Conservation (phyloP, 2,797 vertebrate genomes). For the Pelochelys cantorii region DNA sequence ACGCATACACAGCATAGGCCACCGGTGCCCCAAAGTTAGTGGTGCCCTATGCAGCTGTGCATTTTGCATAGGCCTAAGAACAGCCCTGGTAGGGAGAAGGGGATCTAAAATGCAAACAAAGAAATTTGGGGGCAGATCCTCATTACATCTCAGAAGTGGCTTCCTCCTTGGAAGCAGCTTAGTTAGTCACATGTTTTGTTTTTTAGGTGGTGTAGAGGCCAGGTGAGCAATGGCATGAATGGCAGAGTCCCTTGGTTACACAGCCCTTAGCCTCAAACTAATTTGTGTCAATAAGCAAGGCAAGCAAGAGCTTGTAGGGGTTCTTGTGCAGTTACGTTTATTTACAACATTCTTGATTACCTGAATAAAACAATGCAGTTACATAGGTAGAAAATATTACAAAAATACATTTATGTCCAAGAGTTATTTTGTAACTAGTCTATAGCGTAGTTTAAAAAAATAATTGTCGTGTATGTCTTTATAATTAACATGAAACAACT, state of each 20-base stretch:
- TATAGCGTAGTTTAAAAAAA: constrained; percentile 1
- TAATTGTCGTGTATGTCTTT: not conserved
- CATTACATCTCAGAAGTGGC: not conserved
- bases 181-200: not conserved
- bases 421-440: not conserved
- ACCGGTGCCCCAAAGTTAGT: too few species aligned
- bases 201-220: not conserved
- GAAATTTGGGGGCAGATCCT: not conserved
- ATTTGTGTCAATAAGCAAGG: not conserved
- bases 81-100: not conserved
- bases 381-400: constrained; percentile 15
- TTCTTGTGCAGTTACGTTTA: constrained; percentile 2
- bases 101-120: not conserved
- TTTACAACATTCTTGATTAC: not conserved
- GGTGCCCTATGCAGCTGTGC: too few species aligned
- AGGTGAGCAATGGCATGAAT: not conserved
- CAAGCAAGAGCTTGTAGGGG: too few species aligned
- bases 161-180: not conserved
- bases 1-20: too few species aligned
- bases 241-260: not conserved
- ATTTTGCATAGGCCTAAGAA: too few species aligned
- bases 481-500: constrained; percentile 13
- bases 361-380: not conserved
- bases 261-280: not conserved
- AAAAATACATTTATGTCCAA: not conserved